These are phyloP conservation scores for Branchellion lobata DNA, from an alignment of 2,888 invertebrate genomes.

Conservation along the genomic window DNA sequence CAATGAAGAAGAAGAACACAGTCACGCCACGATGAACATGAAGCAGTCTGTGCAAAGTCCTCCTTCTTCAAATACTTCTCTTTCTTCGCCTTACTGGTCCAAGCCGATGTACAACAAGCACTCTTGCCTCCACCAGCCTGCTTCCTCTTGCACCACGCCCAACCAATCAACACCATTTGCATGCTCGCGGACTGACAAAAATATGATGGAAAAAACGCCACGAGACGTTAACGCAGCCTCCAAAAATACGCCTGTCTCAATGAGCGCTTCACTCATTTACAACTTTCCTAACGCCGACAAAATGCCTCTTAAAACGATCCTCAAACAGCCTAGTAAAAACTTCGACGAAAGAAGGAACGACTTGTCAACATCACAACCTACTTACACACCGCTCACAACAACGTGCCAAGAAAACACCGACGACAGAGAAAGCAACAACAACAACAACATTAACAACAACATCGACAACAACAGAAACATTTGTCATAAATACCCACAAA, in stretches of 20 bases:
- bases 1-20: not conserved
- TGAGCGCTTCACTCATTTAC: not conserved
- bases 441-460: too few species aligned
- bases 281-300: constrained; percentile 26
- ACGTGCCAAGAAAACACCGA: too few species aligned
- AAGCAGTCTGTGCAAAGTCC: too few species aligned
- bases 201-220: not conserved
- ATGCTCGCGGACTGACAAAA: too few species aligned
- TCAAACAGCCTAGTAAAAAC: constrained; percentile 23
- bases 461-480: not conserved
- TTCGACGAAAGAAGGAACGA: constrained; percentile 9
- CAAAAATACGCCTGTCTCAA: not conserved
- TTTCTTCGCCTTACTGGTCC: not conserved
- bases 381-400: not conserved
- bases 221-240: not conserved
- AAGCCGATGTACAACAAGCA: not conserved
- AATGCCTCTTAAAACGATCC: constrained; percentile 31
- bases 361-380: not conserved
- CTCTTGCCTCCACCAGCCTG: not conserved
- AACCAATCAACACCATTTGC: not conserved
- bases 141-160: not conserved
- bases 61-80: not conserved
- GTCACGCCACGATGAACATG: too few species aligned
- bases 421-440: too few species aligned
- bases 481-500: not conserved